phyloP scores from a whole-genome alignment of 2,888 invertebrate genomes.

The Acrobeloides nanus region DNA sequence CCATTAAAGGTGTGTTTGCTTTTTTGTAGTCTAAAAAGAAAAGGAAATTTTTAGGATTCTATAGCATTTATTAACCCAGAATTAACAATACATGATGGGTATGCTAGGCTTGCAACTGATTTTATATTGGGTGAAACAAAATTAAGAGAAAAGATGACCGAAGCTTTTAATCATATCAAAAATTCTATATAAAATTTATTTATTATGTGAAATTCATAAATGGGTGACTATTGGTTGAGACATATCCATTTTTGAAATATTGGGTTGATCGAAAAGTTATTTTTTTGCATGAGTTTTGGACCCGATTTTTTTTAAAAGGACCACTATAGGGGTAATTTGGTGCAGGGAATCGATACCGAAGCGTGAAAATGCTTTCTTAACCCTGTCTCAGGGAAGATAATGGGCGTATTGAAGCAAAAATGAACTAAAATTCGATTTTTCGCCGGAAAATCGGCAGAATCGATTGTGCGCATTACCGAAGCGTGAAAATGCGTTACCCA shows the following conservation, averaged over 20 bases:
- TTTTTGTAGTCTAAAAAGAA: not conserved
- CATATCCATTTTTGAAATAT: not conserved
- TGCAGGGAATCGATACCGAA: too few relatives aligned
- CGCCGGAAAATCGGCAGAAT: too few relatives aligned
- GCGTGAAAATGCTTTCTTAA: too few relatives aligned
- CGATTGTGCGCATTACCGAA: too few relatives aligned
- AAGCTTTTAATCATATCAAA: constrained; percentile 35
- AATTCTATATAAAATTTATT: constrained; percentile 11
- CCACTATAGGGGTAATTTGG: too few relatives aligned
- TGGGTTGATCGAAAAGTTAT: not conserved
- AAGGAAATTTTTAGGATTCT: constrained; percentile 29
- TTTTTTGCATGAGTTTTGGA: not conserved
- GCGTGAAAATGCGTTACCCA: too few relatives aligned
- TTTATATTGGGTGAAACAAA: constrained; percentile 38
- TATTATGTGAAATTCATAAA: constrained; percentile 1
- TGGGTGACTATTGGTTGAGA: not conserved
- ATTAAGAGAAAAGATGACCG: constrained; percentile 32
- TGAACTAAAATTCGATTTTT: too few relatives aligned
- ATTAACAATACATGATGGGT: constrained; percentile 39
- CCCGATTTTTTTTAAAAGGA: not conserved
- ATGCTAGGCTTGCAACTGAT: constrained; percentile 41
- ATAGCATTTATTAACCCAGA: constrained; percentile 38
- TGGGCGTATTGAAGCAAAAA: too few relatives aligned
- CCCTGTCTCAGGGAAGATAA: too few relatives aligned
- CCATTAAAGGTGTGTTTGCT: constrained; percentile 35